phyloP scores from a whole-genome alignment of 1,140 invertebrate species.

The Parasteatoda tepidariorum region DNA sequence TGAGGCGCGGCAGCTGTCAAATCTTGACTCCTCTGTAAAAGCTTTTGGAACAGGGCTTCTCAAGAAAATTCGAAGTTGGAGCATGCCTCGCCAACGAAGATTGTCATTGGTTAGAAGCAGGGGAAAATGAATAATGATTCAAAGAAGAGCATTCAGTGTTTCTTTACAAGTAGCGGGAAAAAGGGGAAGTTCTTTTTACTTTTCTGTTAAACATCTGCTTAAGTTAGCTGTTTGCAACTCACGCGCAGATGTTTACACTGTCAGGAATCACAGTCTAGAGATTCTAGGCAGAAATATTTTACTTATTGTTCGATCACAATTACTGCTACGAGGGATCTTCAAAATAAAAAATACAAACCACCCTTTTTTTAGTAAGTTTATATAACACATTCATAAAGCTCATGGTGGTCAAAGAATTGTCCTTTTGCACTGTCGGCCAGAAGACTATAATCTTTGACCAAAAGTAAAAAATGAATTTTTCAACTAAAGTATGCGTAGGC shows the following conservation, averaged over 20 bases:
- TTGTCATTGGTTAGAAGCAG: constrained; percentile 44
- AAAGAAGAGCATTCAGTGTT: constrained; percentile 29
- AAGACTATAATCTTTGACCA: too few species aligned
- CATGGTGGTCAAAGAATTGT: too few species aligned
- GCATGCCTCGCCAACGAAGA: not conserved
- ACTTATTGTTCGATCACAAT: not conserved
- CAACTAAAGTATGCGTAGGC: too few species aligned
- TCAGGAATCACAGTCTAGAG: not conserved
- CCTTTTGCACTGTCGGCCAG: too few species aligned
- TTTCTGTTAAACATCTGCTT: constrained; percentile 36
- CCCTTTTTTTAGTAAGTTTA: constrained; percentile 1
- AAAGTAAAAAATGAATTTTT: too few species aligned
- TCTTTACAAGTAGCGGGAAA: too few species aligned
- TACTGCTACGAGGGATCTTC: too few species aligned
- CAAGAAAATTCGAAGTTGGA: constrained; percentile 1
- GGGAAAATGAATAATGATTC: constrained; percentile 5
- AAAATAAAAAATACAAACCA: constrained; percentile 28
- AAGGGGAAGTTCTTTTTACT: constrained; percentile 9
- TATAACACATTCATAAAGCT: too few species aligned
- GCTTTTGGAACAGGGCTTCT: not conserved
- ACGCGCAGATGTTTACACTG: constrained; percentile 36
- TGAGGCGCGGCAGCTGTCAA: not conserved
- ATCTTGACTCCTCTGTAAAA: not conserved
- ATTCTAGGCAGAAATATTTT: not conserved
- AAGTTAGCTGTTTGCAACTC: constrained; percentile 10